Evolutionary conservation across 2,113 vertebrate species (phyloP).

Genomic region (Ammodytes dubius): DNA sequence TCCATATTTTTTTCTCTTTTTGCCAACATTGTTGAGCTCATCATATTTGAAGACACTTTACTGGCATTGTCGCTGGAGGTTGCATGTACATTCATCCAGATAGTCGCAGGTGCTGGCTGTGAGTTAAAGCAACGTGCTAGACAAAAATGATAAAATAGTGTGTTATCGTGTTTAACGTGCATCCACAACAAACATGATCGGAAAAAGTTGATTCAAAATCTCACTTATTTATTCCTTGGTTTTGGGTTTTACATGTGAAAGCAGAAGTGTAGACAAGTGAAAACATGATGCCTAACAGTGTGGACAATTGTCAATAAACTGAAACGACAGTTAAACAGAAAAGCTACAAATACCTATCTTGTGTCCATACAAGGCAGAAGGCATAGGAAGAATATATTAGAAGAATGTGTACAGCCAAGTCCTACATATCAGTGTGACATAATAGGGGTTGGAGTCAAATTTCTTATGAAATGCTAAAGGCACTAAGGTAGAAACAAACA

Average conservation of each 20-base stretch:
- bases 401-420: not conserved
- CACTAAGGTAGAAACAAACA: not conserved
- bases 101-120: not conserved
- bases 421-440: not conserved
- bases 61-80: too few species aligned
- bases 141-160: too few species aligned
- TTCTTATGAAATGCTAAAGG: not conserved
- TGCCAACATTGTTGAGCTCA: too few species aligned
- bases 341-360: not conserved
- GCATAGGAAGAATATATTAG: not conserved
- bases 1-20: too few species aligned
- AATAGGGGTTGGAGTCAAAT: not conserved
- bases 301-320: not conserved
- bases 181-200: not conserved
- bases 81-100: too few species aligned
- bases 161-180: not conserved
- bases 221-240: not conserved
- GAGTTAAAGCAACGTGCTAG: not conserved
- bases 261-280: not conserved
- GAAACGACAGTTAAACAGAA: slow-evolving; percentile 12
- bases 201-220: not conserved
- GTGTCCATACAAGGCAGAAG: not conserved
- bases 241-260: not conserved
- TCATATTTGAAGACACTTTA: too few species aligned
- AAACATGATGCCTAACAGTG: not conserved